Base-by-base conservation (phyloP, 2,797 vertebrate species). In the Pteropus rufus region DNA sequence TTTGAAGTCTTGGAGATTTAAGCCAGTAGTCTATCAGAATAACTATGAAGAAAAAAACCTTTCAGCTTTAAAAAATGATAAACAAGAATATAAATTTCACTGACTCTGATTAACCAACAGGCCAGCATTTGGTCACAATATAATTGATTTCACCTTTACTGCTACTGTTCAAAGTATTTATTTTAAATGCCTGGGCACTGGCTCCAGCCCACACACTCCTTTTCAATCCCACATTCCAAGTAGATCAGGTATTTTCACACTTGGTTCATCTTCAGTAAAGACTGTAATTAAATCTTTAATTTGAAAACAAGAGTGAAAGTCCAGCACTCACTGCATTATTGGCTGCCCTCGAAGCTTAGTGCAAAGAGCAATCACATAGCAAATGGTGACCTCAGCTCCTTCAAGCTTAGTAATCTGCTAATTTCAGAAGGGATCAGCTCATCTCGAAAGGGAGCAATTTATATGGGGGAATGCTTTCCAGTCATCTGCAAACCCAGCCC, bases 241-340 rank as follows among this genome's bases (percentile, higher is more conserved):
- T 5, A 92, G 87, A 96, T 34, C 84, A 92, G 85, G 73, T 95
- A 94, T 97, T 97, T 96, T 96, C 96, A 97, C 97, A 97, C 95
- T 97, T 95, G 88, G 96, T 91, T 97, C 96, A 96, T 97, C 95
- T 96, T 85, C 91, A 97, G 56, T 96, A 92, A 96, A 94, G 95
- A 96, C 82, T 96, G 73, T 97, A 97, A 97, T 97, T 97, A 97
- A 95, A 93, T 95, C 93, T 97, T 90, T 97, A 96, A 97, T 97
- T 95, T 91, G 95, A 95, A 98, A 96, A 95, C 94, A 70, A 96
- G 84, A 96, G 49, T 80, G 77, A 21, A 95, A 94, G 91, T 91
- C 92, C 54, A 76, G 80, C 89, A 41, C 84, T 94, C 34, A 34
- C 69, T 52, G 91, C 83, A 36, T 81, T 0, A 0, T 0, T 54